phyloP scores from a whole-genome alignment of 2,113 vertebrate species.

The Xenopus laevis region DNA sequence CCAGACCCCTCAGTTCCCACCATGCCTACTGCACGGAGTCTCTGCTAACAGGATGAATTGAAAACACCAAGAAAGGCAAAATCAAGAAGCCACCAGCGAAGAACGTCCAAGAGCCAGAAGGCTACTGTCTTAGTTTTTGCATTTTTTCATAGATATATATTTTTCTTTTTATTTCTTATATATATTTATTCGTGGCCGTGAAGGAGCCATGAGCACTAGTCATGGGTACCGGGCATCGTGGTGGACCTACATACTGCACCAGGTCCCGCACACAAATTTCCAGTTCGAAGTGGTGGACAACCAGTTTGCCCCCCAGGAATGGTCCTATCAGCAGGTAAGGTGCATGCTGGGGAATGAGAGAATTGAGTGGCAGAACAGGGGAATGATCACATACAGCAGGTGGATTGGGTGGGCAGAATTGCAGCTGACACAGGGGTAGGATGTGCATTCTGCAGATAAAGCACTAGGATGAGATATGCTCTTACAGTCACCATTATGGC shows the following conservation, averaged over 20 bases:
- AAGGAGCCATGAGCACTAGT: constrained; percentile 56
- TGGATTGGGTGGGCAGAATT: neutral
- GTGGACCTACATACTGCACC: constrained; percentile 62
- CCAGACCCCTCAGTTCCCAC: constrained; percentile 38
- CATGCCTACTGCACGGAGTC: constrained; percentile 34
- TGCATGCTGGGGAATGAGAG: neutral
- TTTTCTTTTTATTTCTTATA: neutral
- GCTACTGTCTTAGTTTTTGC: neutral
- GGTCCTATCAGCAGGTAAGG: constrained; percentile 64
- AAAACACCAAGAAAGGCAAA: neutral
- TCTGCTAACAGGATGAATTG: constrained; percentile 36
- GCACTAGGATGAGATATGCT: no score
- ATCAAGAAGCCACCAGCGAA: neutral
- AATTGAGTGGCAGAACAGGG: neutral
- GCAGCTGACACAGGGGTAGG: neutral
- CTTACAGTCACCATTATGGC: neutral
- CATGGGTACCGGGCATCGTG: constrained; percentile 61
- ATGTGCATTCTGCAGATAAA: neutral
- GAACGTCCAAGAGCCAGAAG: neutral
- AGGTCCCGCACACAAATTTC: constrained; percentile 63
- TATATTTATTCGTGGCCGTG: constrained; percentile 25
- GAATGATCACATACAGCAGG: constrained; percentile 5
- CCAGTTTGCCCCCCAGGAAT: constrained; percentile 58
- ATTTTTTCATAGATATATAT: neutral
- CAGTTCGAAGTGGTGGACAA: constrained; percentile 61